Percentiles rank a stretch among this genome's conserved stretches.
Evolutionary conservation across 2,888 invertebrate species (phyloP).

Genomic region (Lingula anatina): DNA sequence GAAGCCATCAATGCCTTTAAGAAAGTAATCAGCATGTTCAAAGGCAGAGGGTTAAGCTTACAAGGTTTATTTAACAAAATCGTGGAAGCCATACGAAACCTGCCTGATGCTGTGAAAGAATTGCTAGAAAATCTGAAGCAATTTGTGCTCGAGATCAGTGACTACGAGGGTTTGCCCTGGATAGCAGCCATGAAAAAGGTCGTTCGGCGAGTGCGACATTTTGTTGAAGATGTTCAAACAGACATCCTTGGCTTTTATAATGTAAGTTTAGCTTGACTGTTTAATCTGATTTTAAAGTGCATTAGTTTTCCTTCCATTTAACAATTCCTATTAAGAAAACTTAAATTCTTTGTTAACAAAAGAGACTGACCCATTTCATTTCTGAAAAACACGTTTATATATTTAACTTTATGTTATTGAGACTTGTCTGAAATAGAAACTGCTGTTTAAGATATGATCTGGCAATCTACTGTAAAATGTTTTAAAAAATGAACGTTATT

Average conservation of each 20-base stretch:
- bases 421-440: too few relatives aligned
- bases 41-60: constrained; percentile 8
- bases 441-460: too few relatives aligned
- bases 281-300: too few relatives aligned
- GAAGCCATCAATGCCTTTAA: constrained; percentile 13
- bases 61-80: constrained; percentile 7
- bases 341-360: too few relatives aligned
- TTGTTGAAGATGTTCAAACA: constrained; percentile 9
- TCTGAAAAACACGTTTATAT: too few relatives aligned
- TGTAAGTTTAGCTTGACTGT: too few relatives aligned
- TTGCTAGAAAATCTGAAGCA: constrained; percentile 2
- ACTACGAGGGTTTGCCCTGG: constrained; percentile 9
- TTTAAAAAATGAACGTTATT: too few relatives aligned
- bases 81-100: constrained; percentile 2
- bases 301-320: too few relatives aligned
- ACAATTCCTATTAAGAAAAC: too few relatives aligned
- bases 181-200: constrained; percentile 9
- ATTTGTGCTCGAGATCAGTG: background rate
- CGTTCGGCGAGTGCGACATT: constrained; percentile 5
- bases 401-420: too few relatives aligned
- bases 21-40: constrained; percentile 13
- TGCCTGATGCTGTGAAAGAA: constrained; percentile 6
- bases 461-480: too few relatives aligned
- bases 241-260: constrained; percentile 10
- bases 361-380: too few relatives aligned